Percentiles rank a stretch among this genome's conserved stretches.
Conservation (phyloP, 2,888 invertebrate genomes). For the Periphyllus acericola region DNA sequence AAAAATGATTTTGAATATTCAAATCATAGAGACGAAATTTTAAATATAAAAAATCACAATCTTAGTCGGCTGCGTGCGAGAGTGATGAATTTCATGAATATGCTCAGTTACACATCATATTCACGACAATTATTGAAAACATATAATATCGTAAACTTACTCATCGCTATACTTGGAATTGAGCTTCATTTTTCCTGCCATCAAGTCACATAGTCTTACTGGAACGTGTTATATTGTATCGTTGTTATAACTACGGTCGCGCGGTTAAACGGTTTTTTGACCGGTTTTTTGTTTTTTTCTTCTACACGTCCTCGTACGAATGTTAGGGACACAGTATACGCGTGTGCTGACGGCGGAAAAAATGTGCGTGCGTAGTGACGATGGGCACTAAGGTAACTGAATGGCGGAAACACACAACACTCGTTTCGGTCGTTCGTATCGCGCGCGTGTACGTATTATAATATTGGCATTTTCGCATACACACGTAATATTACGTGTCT, state of each 20-base stretch:
- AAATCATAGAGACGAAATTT: no score
- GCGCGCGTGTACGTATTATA: neutral
- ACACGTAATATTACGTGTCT: no score
- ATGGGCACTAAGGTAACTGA: constrained; percentile 60
- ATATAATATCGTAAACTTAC: constrained; percentile 20
- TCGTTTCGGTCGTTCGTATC: neutral
- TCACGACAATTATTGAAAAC: no score
- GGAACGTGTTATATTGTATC: neutral
- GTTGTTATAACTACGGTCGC: neutral
- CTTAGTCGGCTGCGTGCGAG: no score
- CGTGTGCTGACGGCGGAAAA: neutral
- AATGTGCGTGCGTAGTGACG: constrained; percentile 15
- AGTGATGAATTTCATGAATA: no score
- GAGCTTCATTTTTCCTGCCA: constrained; percentile 36
- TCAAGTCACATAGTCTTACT: constrained; percentile 7
- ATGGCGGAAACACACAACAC: constrained; percentile 39
- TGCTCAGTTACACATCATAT: no score
- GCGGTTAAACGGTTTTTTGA: neutral
- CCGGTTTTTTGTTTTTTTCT: neutral
- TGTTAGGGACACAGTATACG: neutral
- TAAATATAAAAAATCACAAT: no score
- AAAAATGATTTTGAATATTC: no score
- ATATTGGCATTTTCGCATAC: neutral
- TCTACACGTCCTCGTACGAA: neutral
- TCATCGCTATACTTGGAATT: constrained; percentile 50